These are phyloP conservation scores for Hippocampus comes DNA, from an alignment of 2,113 vertebrate genomes.

Conservation along the genomic window DNA sequence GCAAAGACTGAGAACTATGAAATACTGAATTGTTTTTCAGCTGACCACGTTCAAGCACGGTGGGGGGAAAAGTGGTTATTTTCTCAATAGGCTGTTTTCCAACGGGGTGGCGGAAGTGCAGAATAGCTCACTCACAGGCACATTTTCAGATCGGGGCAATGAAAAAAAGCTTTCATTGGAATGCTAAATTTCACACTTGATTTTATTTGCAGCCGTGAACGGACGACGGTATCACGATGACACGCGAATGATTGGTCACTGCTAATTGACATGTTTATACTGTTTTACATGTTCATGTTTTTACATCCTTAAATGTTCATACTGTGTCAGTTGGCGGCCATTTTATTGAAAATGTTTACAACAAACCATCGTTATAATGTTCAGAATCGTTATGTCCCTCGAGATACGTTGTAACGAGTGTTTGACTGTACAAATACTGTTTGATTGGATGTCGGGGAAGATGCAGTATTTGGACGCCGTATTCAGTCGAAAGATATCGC, in stretches of 20 bases:
- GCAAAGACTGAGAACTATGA: too few species aligned
- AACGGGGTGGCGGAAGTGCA: neutral
- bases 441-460: too few species aligned
- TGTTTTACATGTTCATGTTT: too few species aligned
- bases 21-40: neutral
- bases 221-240: neutral
- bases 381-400: too few species aligned
- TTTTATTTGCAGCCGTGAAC: too few species aligned
- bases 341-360: too few species aligned
- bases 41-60: too few species aligned
- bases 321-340: too few species aligned
- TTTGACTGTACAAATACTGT: neutral
- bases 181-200: neutral
- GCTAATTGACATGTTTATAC: too few species aligned
- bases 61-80: neutral
- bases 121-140: neutral
- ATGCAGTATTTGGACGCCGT: neutral
- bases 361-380: too few species aligned
- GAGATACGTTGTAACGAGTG: too few species aligned
- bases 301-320: too few species aligned
- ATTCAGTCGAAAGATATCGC: constrained; percentile 27
- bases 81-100: neutral
- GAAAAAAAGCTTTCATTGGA: neutral
- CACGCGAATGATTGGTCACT: neutral
- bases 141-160: neutral